Percentiles rank a stretch among this genome's conserved stretches.
Conservation (phyloP, 2,888 invertebrate genomes). For the Synanthedon vespiformis region DNA sequence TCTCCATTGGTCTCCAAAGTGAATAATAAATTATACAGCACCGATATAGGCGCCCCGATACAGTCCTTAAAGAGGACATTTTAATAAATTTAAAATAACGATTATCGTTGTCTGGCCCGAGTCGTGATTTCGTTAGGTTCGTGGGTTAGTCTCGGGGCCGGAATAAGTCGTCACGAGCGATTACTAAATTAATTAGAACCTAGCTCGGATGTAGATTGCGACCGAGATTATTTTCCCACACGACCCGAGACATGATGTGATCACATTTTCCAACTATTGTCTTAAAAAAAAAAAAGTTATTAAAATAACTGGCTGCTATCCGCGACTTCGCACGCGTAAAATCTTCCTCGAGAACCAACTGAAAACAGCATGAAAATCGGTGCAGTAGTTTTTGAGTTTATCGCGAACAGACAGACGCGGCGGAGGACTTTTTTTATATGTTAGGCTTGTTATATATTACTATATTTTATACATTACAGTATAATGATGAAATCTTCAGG, state of each 20-base stretch:
- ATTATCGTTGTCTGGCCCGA: conserved; percentile 64
- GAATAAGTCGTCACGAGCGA: conserved; percentile 70
- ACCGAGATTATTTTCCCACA: conserved; percentile 67
- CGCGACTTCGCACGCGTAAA: too few relatives aligned
- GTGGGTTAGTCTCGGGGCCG: conserved; percentile 56
- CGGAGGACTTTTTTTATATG: too few relatives aligned
- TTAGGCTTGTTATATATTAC: too few relatives aligned
- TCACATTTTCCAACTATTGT: conserved; percentile 54
- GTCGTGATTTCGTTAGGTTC: conserved; percentile 70
- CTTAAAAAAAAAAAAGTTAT: conserved; percentile 7
- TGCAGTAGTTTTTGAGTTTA: too few relatives aligned
- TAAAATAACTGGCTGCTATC: too few relatives aligned
- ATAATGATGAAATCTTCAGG: too few relatives aligned
- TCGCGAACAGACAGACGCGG: too few relatives aligned
- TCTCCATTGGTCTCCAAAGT: conserved; percentile 45
- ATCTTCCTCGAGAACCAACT: too few relatives aligned
- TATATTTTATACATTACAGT: too few relatives aligned
- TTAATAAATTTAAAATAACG: conserved; percentile 71
- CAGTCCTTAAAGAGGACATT: conserved; percentile 68
- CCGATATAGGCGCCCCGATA: conserved; percentile 65
- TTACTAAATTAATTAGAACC: conserved; percentile 71
- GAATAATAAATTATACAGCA: conserved; percentile 66
- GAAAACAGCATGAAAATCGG: too few relatives aligned
- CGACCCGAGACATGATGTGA: conserved; percentile 51
- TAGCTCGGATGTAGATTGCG: conserved; percentile 65